phyloP scores from a whole-genome alignment of 2,888 invertebrate species.

The Lithophane semibrunnea region DNA sequence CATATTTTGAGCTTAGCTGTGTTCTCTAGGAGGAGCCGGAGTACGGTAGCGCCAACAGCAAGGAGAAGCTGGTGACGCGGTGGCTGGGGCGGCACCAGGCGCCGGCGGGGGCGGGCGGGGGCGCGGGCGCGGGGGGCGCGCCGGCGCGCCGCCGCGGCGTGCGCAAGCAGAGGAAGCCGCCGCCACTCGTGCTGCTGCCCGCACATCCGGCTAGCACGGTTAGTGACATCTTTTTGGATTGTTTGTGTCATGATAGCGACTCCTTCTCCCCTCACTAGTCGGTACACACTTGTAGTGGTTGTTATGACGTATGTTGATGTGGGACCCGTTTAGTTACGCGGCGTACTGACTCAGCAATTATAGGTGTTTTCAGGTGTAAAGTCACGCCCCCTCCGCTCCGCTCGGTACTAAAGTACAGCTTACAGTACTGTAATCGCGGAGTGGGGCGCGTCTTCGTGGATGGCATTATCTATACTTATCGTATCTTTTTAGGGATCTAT shows the following conservation, averaged over 20 bases:
- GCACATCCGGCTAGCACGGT: conserved; percentile 88
- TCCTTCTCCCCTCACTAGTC: background rate
- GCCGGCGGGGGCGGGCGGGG: conserved; percentile 77
- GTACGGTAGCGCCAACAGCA: conserved; percentile 88
- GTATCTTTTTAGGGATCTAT: no score
- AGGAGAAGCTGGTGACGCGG: conserved; percentile 89
- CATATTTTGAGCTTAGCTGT: background rate
- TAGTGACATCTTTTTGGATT: conserved; percentile 62
- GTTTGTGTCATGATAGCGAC: background rate
- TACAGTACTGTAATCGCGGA: no score
- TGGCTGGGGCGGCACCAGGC: conserved; percentile 89
- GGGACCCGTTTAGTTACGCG: background rate
- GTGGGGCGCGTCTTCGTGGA: no score
- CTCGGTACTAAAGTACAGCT: no score
- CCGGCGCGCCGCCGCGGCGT: conserved; percentile 73
- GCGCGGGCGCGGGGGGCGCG: conserved; percentile 38
- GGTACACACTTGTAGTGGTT: background rate
- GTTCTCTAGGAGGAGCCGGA: conserved; percentile 74
- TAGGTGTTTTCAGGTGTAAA: background rate
- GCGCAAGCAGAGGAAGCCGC: conserved; percentile 78
- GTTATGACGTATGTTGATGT: background rate
- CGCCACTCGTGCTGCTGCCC: conserved; percentile 80
- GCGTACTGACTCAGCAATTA: background rate
- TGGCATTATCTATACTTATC: background rate
- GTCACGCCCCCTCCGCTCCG: no score